Evolutionary conservation across 2,888 invertebrate genomes (phyloP).

Genomic region (Clitarchus hookeri): DNA sequence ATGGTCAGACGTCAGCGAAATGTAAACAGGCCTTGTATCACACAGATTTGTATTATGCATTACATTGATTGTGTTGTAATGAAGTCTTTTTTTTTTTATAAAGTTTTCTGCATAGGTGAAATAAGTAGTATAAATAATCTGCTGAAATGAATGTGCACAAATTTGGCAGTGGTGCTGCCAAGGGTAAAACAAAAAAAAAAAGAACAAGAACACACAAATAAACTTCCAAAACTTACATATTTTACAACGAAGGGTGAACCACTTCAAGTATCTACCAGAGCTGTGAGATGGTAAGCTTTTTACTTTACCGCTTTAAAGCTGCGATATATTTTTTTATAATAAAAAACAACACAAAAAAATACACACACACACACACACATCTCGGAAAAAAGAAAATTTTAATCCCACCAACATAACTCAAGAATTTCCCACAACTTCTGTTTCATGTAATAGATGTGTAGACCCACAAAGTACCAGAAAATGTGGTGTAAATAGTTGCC

Average conservation of each 20-base stretch:
- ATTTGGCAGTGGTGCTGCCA: not conserved
- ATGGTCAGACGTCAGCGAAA: too few relatives aligned
- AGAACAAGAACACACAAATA: not conserved
- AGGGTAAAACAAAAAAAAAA: not conserved
- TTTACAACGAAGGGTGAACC: not conserved
- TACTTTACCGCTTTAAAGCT: not conserved
- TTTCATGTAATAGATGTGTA: not conserved
- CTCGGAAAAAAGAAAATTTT: too few relatives aligned
- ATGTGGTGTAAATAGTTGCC: not conserved
- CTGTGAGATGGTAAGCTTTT: not conserved
- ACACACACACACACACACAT: not conserved
- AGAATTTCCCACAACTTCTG: not conserved
- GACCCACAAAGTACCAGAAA: not conserved
- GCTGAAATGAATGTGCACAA: not conserved
- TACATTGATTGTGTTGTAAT: not conserved
- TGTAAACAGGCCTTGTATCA: not conserved
- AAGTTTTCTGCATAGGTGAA: too few relatives aligned
- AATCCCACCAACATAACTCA: not conserved
- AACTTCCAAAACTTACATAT: not conserved
- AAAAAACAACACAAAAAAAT: not conserved
- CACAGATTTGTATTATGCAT: not conserved
- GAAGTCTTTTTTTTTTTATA: too few relatives aligned
- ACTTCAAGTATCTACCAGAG: not conserved
- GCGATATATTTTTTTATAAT: too few relatives aligned
- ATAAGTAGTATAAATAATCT: not conserved